These are phyloP conservation scores for Catocala nupta DNA, from an alignment of 2,888 invertebrate species.

Conservation along the genomic window DNA sequence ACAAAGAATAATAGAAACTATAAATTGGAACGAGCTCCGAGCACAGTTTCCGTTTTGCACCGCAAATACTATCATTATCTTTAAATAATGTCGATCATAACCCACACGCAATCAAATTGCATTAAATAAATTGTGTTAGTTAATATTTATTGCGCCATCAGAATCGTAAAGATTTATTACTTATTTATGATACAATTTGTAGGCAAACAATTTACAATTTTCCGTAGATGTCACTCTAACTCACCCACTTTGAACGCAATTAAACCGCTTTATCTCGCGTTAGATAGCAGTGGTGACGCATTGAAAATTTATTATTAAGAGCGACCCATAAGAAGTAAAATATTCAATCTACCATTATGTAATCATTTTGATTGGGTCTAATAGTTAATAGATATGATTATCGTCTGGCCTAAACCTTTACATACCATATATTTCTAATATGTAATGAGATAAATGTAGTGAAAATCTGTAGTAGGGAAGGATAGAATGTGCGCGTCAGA, in stretches of 20 bases:
- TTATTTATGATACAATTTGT: constrained; percentile 13
- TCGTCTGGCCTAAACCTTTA: neutral
- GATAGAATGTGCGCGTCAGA: constrained; percentile 37
- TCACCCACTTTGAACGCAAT: neutral
- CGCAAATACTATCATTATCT: constrained; percentile 7
- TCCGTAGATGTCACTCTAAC: constrained; percentile 27
- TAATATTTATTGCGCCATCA: constrained; percentile 11
- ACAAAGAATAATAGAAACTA: neutral
- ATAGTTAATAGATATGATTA: neutral
- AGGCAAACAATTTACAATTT: constrained; percentile 27
- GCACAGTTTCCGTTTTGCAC: constrained; percentile 3
- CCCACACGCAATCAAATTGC: constrained; percentile 6
- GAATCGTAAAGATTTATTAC: neutral
- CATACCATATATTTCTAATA: constrained; percentile 12
- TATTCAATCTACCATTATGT: neutral
- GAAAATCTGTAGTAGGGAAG: constrained; percentile 27
- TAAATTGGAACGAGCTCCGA: neutral
- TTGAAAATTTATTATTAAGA: neutral
- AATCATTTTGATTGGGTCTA: neutral
- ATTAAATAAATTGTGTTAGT: constrained; percentile 14
- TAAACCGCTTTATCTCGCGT: too few species aligned
- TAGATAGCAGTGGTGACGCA: too few species aligned
- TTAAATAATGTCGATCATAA: constrained; percentile 10
- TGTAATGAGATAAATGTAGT: constrained; percentile 22
- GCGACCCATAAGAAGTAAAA: constrained; percentile 6